A percentile compares a stretch with the other conserved stretches of the same genome.
Conservation (phyloP, 2,888 invertebrate genomes). For the Drosophila limbata region DNA sequence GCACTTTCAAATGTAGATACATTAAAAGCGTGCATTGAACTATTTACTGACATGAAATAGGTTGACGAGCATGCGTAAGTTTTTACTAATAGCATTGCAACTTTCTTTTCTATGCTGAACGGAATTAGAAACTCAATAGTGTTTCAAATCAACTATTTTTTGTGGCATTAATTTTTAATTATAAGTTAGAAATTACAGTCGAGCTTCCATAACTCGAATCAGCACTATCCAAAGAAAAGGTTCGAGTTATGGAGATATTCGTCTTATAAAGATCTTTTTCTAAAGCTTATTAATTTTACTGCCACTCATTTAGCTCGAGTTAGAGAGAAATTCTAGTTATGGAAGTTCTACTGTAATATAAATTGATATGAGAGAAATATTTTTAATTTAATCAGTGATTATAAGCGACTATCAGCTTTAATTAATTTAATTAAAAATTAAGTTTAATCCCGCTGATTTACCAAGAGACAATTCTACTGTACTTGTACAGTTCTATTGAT, state of each 20-base stretch:
- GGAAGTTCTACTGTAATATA: no score
- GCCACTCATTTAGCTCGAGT: no score
- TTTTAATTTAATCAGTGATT: no score
- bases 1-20: constrained; percentile 8
- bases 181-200: not conserved
- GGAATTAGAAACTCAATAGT: not conserved
- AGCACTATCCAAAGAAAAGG: no score
- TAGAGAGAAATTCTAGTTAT: no score
- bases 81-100: not conserved
- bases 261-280: no score
- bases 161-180: not conserved
- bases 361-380: no score
- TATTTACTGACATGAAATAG: constrained; percentile 14
- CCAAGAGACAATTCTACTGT: not conserved
- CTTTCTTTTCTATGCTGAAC: no score
- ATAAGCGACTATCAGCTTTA: no score
- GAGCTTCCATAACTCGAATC: no score
- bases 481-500: not conserved
- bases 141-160: not conserved
- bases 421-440: not conserved
- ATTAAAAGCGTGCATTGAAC: constrained; percentile 4
- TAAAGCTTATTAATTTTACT: no score
- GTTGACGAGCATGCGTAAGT: not conserved
- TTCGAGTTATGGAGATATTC: no score
- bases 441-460: not conserved